Conservation (phyloP, 2,888 invertebrate genomes). For the Caenorhabditis sp. region DNA sequence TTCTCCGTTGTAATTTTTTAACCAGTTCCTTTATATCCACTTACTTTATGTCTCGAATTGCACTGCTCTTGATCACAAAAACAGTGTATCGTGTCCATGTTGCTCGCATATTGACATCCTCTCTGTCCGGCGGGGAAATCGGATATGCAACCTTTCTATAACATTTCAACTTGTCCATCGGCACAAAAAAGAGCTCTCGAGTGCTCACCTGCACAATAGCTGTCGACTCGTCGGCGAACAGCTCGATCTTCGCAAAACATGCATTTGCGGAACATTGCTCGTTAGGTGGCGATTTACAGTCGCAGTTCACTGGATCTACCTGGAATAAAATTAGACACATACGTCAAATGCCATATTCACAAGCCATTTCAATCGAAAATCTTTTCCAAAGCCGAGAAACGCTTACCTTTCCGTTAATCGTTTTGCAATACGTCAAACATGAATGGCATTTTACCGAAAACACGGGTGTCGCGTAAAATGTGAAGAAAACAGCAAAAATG, state of each 20-base stretch:
- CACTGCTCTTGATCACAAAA: slow-evolving; percentile 79
- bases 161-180: slow-evolving; percentile 25
- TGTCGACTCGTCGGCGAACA: slow-evolving; percentile 77
- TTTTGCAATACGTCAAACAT: slow-evolving; percentile 78
- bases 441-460: slow-evolving; percentile 76
- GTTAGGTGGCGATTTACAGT: slow-evolving; percentile 73
- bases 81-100: slow-evolving; percentile 80
- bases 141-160: slow-evolving; percentile 82
- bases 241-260: slow-evolving; percentile 75
- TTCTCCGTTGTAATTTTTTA: background rate
- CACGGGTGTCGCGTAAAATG: slow-evolving; percentile 14
- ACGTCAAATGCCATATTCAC: too few species aligned
- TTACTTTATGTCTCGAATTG: slow-evolving; percentile 76
- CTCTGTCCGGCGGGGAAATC: slow-evolving; percentile 76
- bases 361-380: too few species aligned
- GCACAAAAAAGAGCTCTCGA: slow-evolving; percentile 45
- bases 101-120: slow-evolving; percentile 82
- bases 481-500: background rate
- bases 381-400: background rate
- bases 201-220: slow-evolving; percentile 80
- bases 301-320: slow-evolving; percentile 78
- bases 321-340: too few species aligned
- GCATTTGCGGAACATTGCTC: slow-evolving; percentile 73
- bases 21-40: background rate
- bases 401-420: slow-evolving; percentile 62